Base-by-base conservation (phyloP, 2,797 vertebrate species). In the Ficedula albicollis region DNA sequence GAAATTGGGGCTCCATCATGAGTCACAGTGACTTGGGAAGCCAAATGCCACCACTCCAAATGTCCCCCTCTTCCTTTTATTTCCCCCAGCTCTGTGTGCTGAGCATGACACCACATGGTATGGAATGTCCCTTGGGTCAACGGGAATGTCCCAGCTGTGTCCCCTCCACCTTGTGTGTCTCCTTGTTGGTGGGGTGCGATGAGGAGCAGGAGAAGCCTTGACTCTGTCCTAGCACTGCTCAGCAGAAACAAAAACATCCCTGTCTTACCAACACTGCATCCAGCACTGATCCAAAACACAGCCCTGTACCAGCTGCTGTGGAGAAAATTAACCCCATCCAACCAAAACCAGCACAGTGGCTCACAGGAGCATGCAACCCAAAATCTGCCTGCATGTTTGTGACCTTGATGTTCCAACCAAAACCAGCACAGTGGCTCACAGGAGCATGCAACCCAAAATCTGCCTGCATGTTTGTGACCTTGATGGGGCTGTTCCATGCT, bases 161-260 rank as follows among this genome's bases (percentile, higher is more conserved):
- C 19, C 22, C 25, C 43, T 39, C 41, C 39, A 46, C 46, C 46
- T 23, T 46, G 22, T 46, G 44, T 8, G 32, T 6, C 52, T 41
- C 6, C 34, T 36, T 14, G 1, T 26, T 46, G 60, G 10, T 67
- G 25, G 15, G 5, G 11, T 16, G 34, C 11, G 12, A 14, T 21
- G 27, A 43, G 58, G 12, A 34, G 49, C 22, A 87, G 79, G 15
- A 60, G 19, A 51, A 10, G 15, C 14, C 44, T 38, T 16, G 10
- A 5, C 7, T 23, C 48, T 36, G 34, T 25, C 11, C 18, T 9
- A 58, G 32, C 11, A 0, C 39, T 49, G 26, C 49, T 83, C 63
- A 63, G 41, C 14, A 36, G 6, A 4, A 36, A 5, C 0, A 0
- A 63, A 67, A 49, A 26, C 16, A 68, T 13, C 21, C 30, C 27